phyloP scores from a whole-genome alignment of 2,888 invertebrate species.

The Parasteatoda lunata region DNA sequence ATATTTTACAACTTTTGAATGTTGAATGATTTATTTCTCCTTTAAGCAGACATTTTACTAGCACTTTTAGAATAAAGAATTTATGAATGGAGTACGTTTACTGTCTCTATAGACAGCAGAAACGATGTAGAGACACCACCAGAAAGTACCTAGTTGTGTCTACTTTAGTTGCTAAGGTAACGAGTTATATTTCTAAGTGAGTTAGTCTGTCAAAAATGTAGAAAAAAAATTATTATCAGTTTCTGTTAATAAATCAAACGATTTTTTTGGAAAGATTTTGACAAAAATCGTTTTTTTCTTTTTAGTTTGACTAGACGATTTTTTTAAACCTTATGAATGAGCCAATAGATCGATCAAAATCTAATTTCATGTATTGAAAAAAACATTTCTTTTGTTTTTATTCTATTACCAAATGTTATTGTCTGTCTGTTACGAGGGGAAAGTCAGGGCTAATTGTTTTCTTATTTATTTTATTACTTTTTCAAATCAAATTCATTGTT shows the following conservation, averaged over 20 bases:
- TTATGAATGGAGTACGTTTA: too few relatives aligned
- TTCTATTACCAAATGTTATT: neutral
- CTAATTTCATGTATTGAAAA: neutral
- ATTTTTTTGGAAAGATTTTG: neutral
- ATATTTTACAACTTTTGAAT: too few relatives aligned
- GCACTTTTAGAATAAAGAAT: too few relatives aligned
- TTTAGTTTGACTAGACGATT: too few relatives aligned
- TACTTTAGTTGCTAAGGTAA: slow-evolving; percentile 27
- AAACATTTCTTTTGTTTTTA: neutral
- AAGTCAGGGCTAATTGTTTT: neutral
- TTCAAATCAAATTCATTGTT: neutral
- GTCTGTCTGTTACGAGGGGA: neutral
- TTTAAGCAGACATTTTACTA: too few relatives aligned
- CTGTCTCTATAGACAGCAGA: too few relatives aligned
- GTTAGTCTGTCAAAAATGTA: slow-evolving; percentile 7
- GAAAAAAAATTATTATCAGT: slow-evolving; percentile 3
- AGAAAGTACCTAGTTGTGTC: neutral
- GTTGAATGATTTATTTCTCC: too few relatives aligned
- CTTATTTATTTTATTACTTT: neutral
- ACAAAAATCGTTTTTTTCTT: neutral
- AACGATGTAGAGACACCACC: too few relatives aligned
- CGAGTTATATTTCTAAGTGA: slow-evolving; percentile 17
- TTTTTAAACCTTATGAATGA: neutral
- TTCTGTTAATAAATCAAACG: neutral
- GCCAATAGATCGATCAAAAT: slow-evolving; percentile 10